Conservation (phyloP, 2,797 vertebrate species). For the Esox masquinongy region DNA sequence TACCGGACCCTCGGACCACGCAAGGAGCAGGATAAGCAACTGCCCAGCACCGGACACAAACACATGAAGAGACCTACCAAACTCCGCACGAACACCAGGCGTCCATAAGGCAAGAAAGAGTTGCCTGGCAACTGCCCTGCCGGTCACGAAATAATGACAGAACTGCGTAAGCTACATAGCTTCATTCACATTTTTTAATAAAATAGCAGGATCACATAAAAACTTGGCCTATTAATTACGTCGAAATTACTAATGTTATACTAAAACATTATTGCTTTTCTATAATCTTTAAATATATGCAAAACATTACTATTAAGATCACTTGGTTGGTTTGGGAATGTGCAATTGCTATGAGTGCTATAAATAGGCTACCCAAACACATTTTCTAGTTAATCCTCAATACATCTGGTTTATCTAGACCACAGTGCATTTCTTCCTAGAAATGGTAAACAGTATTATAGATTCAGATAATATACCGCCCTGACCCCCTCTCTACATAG, state of each 20-base stretch:
- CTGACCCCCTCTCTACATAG: slow-evolving; percentile 11
- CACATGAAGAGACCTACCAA: neutral
- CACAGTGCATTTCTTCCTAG: neutral
- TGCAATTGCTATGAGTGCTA: too few species aligned
- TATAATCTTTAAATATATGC: too few species aligned
- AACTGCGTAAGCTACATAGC: neutral
- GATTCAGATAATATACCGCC: neutral
- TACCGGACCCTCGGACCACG: neutral
- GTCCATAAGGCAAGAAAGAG: slow-evolving; percentile 39
- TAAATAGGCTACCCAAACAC: too few species aligned
- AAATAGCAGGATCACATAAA: neutral
- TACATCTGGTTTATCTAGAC: too few species aligned
- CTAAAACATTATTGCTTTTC: too few species aligned
- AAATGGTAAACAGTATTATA: neutral
- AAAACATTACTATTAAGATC: too few species aligned
- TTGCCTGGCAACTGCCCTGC: slow-evolving; percentile 61
- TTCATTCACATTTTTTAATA: neutral
- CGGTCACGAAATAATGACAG: neutral
- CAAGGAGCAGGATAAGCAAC: neutral
- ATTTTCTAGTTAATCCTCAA: too few species aligned
- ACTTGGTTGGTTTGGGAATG: too few species aligned
- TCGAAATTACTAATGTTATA: neutral
- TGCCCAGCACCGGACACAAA: slow-evolving; percentile 6
- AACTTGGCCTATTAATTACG: neutral
- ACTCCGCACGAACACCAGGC: slow-evolving; percentile 1